Percentiles rank a stretch among this genome's conserved stretches.
Conservation (phyloP, 2,113 vertebrate species). For the Prochilodus magdalenae region DNA sequence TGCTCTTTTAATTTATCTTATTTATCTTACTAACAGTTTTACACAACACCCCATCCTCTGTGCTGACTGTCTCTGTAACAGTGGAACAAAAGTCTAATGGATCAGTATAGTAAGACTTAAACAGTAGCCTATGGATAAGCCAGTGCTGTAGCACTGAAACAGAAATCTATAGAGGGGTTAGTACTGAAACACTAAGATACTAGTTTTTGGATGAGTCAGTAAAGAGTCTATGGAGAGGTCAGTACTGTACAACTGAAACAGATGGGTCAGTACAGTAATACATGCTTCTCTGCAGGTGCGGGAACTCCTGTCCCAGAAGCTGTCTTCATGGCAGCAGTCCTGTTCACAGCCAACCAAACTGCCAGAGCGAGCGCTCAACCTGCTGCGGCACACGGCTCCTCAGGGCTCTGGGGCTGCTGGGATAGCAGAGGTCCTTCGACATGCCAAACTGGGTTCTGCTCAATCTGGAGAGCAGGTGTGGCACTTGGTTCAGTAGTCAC, state of each 20-base stretch:
- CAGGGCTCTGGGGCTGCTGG: conserved; percentile 74
- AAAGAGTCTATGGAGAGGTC: neutral
- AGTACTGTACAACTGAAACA: neutral
- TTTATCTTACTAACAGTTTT: too few relatives aligned
- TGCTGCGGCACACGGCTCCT: conserved; percentile 82
- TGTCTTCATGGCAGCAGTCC: conserved; percentile 83
- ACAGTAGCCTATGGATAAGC: too few relatives aligned
- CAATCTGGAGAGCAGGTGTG: conserved; percentile 75
- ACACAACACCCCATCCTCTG: too few relatives aligned
- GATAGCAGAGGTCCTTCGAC: conserved; percentile 76
- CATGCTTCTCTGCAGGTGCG: conserved; percentile 72
- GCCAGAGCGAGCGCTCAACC: conserved; percentile 83
- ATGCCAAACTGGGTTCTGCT: conserved; percentile 72
- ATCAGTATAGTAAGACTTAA: neutral
- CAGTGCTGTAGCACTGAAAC: too few relatives aligned
- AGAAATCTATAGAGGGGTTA: neutral
- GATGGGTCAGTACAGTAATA: neutral
- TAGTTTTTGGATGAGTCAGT: too few relatives aligned
- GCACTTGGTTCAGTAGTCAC: neutral
- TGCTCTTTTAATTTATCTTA: too few relatives aligned
- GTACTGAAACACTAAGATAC: neutral
- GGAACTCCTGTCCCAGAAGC: conserved; percentile 82
- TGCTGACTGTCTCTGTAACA: too few relatives aligned
- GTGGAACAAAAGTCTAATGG: neutral
- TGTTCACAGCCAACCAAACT: conserved; percentile 84